A percentile compares a stretch with the other conserved stretches of the same genome.
Evolutionary conservation across 2,113 vertebrate species (phyloP).

Genomic region (Antidorcas marsupialis): DNA sequence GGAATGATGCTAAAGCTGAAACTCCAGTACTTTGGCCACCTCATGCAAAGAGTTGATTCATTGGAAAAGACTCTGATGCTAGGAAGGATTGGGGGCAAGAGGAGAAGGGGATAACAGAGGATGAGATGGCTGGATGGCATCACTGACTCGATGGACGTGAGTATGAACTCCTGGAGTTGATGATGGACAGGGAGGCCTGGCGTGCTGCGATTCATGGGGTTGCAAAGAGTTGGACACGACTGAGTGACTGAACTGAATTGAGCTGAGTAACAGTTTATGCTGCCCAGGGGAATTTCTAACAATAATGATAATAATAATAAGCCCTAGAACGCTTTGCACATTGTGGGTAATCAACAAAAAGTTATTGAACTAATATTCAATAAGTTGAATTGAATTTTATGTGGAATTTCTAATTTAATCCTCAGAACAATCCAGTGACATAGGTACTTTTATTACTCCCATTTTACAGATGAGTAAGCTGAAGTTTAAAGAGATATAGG

Average conservation of each 20-base stretch:
- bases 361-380: neutral
- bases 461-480: neutral
- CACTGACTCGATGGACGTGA: too few relatives aligned
- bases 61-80: too few relatives aligned
- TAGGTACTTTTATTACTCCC: neutral
- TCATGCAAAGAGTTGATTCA: too few relatives aligned
- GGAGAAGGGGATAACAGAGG: too few relatives aligned
- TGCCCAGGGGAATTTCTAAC: neutral
- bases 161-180: too few relatives aligned
- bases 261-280: neutral
- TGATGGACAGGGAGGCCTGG: too few relatives aligned
- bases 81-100: too few relatives aligned
- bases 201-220: too few relatives aligned
- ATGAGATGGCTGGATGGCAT: too few relatives aligned
- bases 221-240: rapidly evolving
- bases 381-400: neutral
- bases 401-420: neutral
- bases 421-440: neutral
- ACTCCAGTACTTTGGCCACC: too few relatives aligned
- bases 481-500: neutral
- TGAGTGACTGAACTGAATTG: too few relatives aligned
- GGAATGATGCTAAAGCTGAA: too few relatives aligned
- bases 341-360: neutral
- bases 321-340: neutral
- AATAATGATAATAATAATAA: neutral